Evolutionary conservation across 2,113 vertebrate genomes (phyloP).

Genomic region (Plotosus lineatus): DNA sequence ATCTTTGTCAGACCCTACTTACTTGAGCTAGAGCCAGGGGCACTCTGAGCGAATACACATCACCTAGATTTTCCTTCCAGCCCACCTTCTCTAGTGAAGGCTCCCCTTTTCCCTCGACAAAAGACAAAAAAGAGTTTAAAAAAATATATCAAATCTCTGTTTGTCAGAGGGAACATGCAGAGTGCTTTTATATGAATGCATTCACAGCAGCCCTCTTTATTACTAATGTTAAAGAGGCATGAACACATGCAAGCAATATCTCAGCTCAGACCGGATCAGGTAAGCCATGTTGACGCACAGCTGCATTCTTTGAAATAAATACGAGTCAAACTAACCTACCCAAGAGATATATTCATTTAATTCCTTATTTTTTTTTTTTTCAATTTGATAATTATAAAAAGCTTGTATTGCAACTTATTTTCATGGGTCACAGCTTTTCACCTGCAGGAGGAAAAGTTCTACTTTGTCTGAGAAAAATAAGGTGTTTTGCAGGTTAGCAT

Average conservation of each 20-base stretch:
- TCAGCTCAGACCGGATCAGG: constrained; percentile 11
- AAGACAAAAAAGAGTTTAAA: constrained; percentile 72
- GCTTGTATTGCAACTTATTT: no score
- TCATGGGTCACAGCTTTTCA: neutral
- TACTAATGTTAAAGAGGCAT: constrained; percentile 32
- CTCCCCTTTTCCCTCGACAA: constrained; percentile 63
- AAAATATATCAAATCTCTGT: constrained; percentile 79
- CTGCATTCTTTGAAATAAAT: neutral
- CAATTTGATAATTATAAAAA: constrained; percentile 3
- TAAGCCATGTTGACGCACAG: neutral
- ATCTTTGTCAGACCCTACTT: constrained; percentile 83
- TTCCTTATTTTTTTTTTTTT: neutral
- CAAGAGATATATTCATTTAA: neutral
- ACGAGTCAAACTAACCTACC: neutral
- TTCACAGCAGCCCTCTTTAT: constrained; percentile 53
- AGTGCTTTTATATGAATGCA: constrained; percentile 69
- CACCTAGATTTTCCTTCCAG: constrained; percentile 78
- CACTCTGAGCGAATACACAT: constrained; percentile 73
- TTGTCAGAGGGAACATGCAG: constrained; percentile 68
- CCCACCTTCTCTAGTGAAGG: constrained; percentile 66
- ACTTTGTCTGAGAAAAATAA: constrained; percentile 13
- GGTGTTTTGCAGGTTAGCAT: constrained; percentile 38
- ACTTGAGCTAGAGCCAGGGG: constrained; percentile 80
- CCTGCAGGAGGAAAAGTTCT: constrained; percentile 2
- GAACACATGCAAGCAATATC: constrained; percentile 22